Evolutionary conservation across 2,113 vertebrate genomes (phyloP).

Genomic region (Lampris megalopsis): DNA sequence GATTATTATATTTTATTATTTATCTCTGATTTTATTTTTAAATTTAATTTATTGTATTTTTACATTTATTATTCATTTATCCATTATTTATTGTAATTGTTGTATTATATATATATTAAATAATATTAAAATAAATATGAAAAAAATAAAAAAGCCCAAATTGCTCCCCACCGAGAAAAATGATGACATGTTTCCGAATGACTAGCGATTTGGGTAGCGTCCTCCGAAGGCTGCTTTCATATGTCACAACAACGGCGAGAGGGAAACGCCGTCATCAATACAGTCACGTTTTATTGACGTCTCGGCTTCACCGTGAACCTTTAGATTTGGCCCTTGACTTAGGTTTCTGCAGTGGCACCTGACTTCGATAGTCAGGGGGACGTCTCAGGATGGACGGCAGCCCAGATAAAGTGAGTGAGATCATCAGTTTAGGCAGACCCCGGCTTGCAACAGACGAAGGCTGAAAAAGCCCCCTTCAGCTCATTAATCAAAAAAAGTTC

Average conservation of each 20-base stretch:
- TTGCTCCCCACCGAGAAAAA: too few relatives aligned
- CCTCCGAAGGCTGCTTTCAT: background rate
- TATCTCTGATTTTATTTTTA: background rate
- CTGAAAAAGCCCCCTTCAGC: constrained; percentile 37
- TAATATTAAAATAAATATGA: too few relatives aligned
- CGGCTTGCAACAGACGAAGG: constrained; percentile 48
- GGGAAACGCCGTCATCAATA: constrained; percentile 1
- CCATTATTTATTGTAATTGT: too few relatives aligned
- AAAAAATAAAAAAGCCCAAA: too few relatives aligned
- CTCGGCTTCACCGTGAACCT: constrained; percentile 27
- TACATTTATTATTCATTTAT: too few relatives aligned
- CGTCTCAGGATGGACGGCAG: constrained; percentile 44
- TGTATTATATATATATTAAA: too few relatives aligned
- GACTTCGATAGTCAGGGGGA: constrained; percentile 37
- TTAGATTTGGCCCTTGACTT: constrained; percentile 20
- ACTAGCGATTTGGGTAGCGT: too few relatives aligned
- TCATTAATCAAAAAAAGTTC: constrained; percentile 62
- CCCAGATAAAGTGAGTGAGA: constrained; percentile 57
- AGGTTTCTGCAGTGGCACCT: constrained; percentile 35
- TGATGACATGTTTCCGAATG: too few relatives aligned
- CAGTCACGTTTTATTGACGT: constrained; percentile 1
- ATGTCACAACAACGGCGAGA: constrained; percentile 19
- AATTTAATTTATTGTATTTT: too few relatives aligned
- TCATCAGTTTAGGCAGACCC: constrained; percentile 66
- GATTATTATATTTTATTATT: background rate